Base-by-base conservation (phyloP, 1,140 invertebrate species). In the Aphidius ervi region DNA sequence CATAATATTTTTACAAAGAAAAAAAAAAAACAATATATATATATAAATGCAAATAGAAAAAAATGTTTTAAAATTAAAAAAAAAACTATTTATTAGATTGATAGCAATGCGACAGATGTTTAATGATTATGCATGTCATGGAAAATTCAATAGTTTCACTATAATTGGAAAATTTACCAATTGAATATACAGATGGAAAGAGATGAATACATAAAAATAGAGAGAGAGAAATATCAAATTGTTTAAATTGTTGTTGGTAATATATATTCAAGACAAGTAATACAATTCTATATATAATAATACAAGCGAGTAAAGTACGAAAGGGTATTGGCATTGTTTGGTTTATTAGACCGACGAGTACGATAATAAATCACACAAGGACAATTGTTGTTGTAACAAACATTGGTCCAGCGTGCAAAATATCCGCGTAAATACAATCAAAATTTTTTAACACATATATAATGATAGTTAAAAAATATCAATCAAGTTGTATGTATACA, bases 401-500 rank as follows among this genome's bases (percentile, higher is more conserved):
- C 52, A 50, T 46, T 67, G 70, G 59, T 63, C 66, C 63, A 67
- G 61, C 62, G 62, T 65, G 62, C 68, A 68, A 73, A 72, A 67
- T 67, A 68, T 1, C 16, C 64, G 64, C 67, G 68, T 68, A 63
- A 67, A 70, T 62, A 59, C 23, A 54, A 47, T 47, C 4, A 31
- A 31, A 31, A 31, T 16, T 16, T 16, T 16, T 16, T 42, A 39
- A 53, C 56, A 62, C 56, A 53, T 31, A 31, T 56, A 37, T n/a
- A 23, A 37, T 10, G 10, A 47, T 23, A 46, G 55, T 4, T 31
- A 31, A 31, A 31, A 31, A 31, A 20, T 43, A 40, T 56, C 31
- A 41, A 20, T 42, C 37, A 23, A 58, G 9, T 37, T 50, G 41
- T 31, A 20, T 20, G 43, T 42, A 37, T 49, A 56, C 16, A 16